These are phyloP conservation scores for Lasius platythorax DNA, from an alignment of 2,888 invertebrate genomes.

Conservation along the genomic window DNA sequence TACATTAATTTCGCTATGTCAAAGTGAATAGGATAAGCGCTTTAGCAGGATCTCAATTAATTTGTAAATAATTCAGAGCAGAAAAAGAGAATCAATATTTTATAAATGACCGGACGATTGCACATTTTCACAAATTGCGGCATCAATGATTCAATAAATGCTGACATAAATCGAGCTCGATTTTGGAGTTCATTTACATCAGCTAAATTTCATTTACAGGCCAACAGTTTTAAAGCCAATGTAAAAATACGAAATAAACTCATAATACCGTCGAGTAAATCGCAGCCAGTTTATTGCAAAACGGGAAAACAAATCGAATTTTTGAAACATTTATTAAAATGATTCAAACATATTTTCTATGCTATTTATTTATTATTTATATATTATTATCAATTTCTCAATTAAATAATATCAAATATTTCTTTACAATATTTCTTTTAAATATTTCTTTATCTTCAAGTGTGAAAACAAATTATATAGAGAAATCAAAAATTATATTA, in stretches of 20 bases:
- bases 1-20: background rate
- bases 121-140: background rate
- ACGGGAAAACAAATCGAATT: constrained; percentile 15
- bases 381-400: constrained; percentile 1
- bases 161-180: background rate
- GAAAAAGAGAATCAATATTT: constrained; percentile 18
- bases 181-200: constrained; percentile 36
- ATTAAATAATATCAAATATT: background rate
- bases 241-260: constrained; percentile 37
- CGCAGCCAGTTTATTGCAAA: background rate
- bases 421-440: background rate
- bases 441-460: background rate
- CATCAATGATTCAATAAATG: constrained; percentile 25
- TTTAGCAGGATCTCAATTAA: constrained; percentile 22
- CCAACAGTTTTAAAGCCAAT: constrained; percentile 6
- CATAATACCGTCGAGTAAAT: constrained; percentile 14
- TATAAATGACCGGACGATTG: background rate
- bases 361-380: background rate
- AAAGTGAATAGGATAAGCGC: constrained; percentile 22
- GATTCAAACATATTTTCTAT: background rate
- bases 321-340: background rate
- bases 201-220: constrained; percentile 17
- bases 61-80: background rate
- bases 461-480: background rate
- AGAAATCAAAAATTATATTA: background rate